A percentile compares a stretch with the other conserved stretches of the same genome.
Conservation (phyloP, 1,140 invertebrate species). For the Polypedilum vanderplanki region DNA sequence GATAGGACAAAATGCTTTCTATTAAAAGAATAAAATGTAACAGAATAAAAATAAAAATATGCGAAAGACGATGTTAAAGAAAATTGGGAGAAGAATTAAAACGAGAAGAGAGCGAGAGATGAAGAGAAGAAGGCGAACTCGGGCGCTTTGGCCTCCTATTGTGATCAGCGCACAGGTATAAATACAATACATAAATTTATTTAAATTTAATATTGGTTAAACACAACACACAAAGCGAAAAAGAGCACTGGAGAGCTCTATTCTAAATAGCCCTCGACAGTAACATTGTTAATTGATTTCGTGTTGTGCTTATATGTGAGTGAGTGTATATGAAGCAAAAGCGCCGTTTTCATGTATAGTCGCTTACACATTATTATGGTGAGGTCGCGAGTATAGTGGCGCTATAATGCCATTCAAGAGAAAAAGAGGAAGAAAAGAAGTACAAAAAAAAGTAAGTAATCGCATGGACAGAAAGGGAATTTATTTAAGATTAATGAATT, state of each 20-base stretch:
- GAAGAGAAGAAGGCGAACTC: slow-evolving; percentile 7
- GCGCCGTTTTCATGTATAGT: slow-evolving; percentile 26
- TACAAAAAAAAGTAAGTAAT: not conserved
- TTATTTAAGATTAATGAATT: slow-evolving; percentile 22
- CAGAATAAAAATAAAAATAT: slow-evolving; percentile 28
- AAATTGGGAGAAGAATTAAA: slow-evolving; percentile 28
- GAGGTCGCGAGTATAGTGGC: not conserved
- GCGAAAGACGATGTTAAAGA: slow-evolving; percentile 30
- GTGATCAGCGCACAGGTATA: not conserved
- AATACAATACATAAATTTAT: slow-evolving; percentile 29
- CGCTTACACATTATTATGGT: slow-evolving; percentile 2
- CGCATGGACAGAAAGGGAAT: not conserved
- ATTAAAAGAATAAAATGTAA: not conserved
- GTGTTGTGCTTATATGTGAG: slow-evolving; percentile 10
- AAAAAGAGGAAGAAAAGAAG: not conserved
- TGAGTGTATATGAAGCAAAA: not conserved
- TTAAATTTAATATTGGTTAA: slow-evolving; percentile 27
- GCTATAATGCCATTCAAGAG: slow-evolving; percentile 16
- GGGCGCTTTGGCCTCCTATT: slow-evolving; percentile 25
- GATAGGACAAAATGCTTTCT: not conserved
- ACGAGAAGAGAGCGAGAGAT: slow-evolving; percentile 29
- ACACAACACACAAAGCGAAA: not conserved
- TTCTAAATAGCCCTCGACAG: slow-evolving; percentile 26
- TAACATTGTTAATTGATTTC: slow-evolving; percentile 29
- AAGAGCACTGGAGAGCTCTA: slow-evolving; percentile 1